Percentiles rank a stretch among this genome's conserved stretches.
Evolutionary conservation across 2,797 vertebrate genomes (phyloP).

Genomic region (Falco cherrug): DNA sequence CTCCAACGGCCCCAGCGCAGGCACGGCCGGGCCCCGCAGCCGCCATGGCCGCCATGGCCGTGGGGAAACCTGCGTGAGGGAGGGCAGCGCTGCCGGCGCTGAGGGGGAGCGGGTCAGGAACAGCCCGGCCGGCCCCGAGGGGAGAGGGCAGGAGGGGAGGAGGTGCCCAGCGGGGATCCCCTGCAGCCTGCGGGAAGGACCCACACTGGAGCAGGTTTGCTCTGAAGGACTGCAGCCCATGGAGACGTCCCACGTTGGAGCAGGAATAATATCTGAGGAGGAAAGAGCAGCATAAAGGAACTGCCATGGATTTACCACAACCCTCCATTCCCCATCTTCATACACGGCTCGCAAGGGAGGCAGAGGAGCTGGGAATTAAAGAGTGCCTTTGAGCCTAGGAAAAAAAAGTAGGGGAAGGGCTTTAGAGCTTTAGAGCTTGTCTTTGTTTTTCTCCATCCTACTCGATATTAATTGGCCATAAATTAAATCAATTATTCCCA

Average conservation of each 20-base stretch:
- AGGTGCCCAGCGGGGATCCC: background rate
- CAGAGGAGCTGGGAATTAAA: background rate
- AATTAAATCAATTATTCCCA: background rate
- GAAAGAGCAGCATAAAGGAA: background rate
- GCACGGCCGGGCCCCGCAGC: no score
- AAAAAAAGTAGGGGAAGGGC: background rate
- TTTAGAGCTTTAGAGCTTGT: background rate
- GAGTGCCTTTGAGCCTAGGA: background rate
- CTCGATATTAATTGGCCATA: background rate
- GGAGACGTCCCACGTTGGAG: background rate
- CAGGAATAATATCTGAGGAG: background rate
- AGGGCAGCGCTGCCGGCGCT: no score
- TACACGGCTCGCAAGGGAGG: background rate
- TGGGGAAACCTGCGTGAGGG: no score
- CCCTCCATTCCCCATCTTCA: background rate
- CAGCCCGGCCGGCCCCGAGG: rapidly evolving
- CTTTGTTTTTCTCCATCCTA: background rate
- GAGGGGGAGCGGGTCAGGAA: background rate
- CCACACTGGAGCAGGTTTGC: background rate
- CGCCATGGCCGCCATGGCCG: no score
- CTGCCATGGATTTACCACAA: background rate
- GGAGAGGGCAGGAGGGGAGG: no score
- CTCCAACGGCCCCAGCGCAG: background rate
- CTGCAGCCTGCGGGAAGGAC: background rate
- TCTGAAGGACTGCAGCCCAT: background rate